Base-by-base conservation (phyloP, 2,797 vertebrate species). In the Pyrocephalus nanus region DNA sequence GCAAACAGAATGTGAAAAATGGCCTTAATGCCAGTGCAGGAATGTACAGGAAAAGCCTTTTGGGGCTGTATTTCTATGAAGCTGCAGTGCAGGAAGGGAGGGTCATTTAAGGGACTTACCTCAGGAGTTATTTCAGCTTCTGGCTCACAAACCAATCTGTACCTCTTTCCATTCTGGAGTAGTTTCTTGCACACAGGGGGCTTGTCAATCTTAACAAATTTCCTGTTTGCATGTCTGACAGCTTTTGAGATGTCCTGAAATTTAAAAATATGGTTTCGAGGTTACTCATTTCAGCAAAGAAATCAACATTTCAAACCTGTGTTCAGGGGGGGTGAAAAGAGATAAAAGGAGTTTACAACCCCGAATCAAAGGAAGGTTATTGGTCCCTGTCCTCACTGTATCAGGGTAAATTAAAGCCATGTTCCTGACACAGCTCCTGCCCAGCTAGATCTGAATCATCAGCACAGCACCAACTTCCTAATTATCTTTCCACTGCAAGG, bases 111-210 rank as follows among this genome's bases (percentile, higher is more conserved):
- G 57, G 77, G 58, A 90, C 93, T 51, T 86, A 98, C 98, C 98
- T 98, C 97, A 10, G 98, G 98, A 86, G 95, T 98, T 85, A 99
- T 97, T 51, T 99, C 98, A 29, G 98, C 98, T 88, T 99, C 98
- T 6, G 98, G 98, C 47, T 99, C 98, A 50, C 98, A 98, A 51
- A 98, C 90, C 79, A 99, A 91, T 43, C 98, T 97, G 88, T 99
- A 99, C 36, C 95, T 98, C 94, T 98, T 98, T 48, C 98, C 98
- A 2, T 98, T 97, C 95, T 98, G 96, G 18, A 98, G 76, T 5
- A 97, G 90, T 61, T 98, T 98, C n/a, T 97, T 97, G 95, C 98
- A 99, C 1, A 97, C 98, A 2, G 98, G 98, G 7, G 98, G 98
- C 89, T 99, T 99, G 70, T 98, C 98, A 7, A 99, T 98, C 75